phyloP scores from a whole-genome alignment of 2,888 invertebrate genomes.

The Patella ulyssiponensis region DNA sequence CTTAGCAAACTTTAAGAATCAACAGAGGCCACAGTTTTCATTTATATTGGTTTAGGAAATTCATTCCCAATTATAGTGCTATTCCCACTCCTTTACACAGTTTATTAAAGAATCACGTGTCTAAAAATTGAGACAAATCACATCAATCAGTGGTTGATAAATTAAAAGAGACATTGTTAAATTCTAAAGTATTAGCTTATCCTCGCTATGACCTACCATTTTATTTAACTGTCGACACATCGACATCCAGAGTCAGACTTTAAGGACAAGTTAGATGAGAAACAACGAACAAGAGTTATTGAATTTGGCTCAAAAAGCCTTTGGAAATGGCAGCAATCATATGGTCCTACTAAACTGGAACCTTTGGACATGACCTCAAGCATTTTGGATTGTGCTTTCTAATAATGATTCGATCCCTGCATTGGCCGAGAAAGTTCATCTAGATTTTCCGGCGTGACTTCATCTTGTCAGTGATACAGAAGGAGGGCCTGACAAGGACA shows the following conservation, averaged over 20 bases:
- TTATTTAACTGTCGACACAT: slow-evolving; percentile 23
- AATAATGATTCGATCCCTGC: too few species aligned
- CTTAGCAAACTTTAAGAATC: too few species aligned
- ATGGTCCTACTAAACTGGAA: slow-evolving; percentile 26
- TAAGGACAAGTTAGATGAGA: too few species aligned
- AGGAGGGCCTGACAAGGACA: too few species aligned
- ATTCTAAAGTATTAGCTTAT: slow-evolving; percentile 24
- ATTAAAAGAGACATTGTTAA: slow-evolving; percentile 14
- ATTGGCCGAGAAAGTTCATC: too few species aligned
- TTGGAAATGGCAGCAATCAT: not conserved
- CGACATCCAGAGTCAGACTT: slow-evolving; percentile 8
- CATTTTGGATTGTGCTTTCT: slow-evolving; percentile 24
- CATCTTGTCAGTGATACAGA: too few species aligned
- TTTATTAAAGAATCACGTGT: slow-evolving; percentile 14
- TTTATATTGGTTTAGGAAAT: slow-evolving; percentile 31
- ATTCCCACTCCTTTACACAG: slow-evolving; percentile 18
- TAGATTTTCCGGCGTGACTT: too few species aligned
- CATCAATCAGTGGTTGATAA: slow-evolving; percentile 11
- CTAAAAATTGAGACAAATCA: slow-evolving; percentile 20
- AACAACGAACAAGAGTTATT: not conserved
- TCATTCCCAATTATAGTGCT: slow-evolving; percentile 29
- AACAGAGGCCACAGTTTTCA: too few species aligned
- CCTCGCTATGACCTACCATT: slow-evolving; percentile 26
- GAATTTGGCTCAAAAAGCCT: slow-evolving; percentile 2
- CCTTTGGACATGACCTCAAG: slow-evolving; percentile 17